Conservation (phyloP, 2,113 vertebrate species). For the Hemibagrus wyckioides region DNA sequence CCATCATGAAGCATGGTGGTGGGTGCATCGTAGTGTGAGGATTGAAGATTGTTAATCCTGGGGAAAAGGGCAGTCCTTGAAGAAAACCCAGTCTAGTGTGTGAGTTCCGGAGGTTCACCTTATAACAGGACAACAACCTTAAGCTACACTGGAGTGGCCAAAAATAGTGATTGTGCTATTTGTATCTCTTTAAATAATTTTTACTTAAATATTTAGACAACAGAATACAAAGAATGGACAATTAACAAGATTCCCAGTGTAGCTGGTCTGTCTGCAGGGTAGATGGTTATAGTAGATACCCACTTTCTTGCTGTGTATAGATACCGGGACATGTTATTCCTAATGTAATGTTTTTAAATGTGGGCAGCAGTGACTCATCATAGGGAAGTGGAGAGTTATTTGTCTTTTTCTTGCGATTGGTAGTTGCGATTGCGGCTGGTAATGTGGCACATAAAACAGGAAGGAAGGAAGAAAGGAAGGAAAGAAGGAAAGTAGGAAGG, state of each 20-base stretch:
- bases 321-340: background rate
- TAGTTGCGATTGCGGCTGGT: no score
- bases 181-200: background rate
- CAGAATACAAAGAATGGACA: background rate
- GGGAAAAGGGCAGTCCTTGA: background rate
- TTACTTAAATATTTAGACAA: background rate
- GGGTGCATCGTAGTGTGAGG: background rate
- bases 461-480: no score
- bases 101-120: background rate
- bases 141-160: background rate
- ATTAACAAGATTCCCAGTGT: background rate
- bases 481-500: no score
- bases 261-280: background rate
- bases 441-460: no score
- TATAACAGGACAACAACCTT: background rate
- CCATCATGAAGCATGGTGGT: background rate
- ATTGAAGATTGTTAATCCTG: background rate
- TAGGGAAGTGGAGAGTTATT: background rate
- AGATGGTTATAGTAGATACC: background rate
- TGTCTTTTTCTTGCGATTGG: slow-evolving; percentile 7
- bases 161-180: background rate
- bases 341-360: background rate
- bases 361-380: background rate
- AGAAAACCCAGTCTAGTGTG: background rate
- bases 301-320: background rate